Evolutionary conservation across 1,140 invertebrate species (phyloP), one percentile per base, ranked within the genome.

Genomic region (Formica selysi): DNA sequence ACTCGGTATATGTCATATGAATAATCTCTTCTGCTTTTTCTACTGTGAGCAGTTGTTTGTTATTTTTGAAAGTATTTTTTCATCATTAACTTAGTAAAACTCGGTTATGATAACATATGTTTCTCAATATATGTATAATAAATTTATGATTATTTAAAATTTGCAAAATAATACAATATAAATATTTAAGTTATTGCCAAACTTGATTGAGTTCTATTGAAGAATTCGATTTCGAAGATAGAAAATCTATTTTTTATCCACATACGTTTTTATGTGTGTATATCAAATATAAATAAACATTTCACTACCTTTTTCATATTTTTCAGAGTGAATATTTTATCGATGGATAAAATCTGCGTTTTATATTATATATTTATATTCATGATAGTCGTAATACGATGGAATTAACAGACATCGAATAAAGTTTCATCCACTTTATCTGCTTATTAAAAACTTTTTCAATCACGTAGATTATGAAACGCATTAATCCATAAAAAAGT

Each of bases 381-480:
- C 41, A 70, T 29, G 51, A 59, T 74, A 38, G 54, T 74, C 51
- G 3, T 76, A 61, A 76, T 59, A 29, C 36, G 32, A 61, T 22
- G 16, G 38, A 22, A 76, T 76, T 64, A 64, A 78, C 10, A 48
- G 59, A 44, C 38, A 44, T 7, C 11, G 38, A 64, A 64, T 32
- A 29, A 78, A 32, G 74, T 36, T 61, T 36, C 19, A 38, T 64
- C 64, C 5, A 59, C 19, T 64, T 78, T 29, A 76, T 76, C 19
- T 76, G 36, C 16, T 32, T 26, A 41, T 76, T 76, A 76, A 11
- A 48, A 65, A 78, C 64, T 64, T 65, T 64, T 29, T 38, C 26
- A 29, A 64, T 64, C 22, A 29, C 8, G 32, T 32, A 64, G 41
- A 65, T 32, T 26, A 65, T 76, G 41, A 65, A 65, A 26, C 10